These are phyloP conservation scores for Chelonus formosanus DNA, from an alignment of 2,888 invertebrate genomes.

Conservation along the genomic window DNA sequence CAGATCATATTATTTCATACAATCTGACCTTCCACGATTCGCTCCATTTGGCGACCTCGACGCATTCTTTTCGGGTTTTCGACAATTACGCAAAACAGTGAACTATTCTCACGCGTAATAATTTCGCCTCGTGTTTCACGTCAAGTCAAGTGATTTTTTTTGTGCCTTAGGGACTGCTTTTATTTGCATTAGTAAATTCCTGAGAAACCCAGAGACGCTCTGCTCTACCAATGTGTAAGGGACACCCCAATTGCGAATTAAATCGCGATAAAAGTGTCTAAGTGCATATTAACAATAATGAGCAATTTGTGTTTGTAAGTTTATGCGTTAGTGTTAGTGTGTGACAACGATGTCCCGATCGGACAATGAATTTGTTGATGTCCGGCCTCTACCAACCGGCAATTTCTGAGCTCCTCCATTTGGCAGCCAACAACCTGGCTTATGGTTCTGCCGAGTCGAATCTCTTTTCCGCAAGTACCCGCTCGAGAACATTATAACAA, in stretches of 20 bases:
- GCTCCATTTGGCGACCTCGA: background rate
- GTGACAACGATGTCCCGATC: background rate
- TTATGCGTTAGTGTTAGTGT: background rate
- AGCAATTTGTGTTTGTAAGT: background rate
- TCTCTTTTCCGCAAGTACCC: constrained; percentile 44
- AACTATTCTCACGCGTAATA: too few relatives aligned
- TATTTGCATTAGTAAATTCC: too few relatives aligned
- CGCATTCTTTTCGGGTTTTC: background rate
- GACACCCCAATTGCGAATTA: background rate
- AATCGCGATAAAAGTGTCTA: background rate
- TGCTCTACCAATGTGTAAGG: too few relatives aligned
- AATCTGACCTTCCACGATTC: too few relatives aligned
- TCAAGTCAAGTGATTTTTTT: too few relatives aligned
- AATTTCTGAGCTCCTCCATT: constrained; percentile 42
- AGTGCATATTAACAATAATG: background rate
- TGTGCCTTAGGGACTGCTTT: too few relatives aligned
- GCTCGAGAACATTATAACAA: constrained; percentile 31
- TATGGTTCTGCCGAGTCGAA: constrained; percentile 52
- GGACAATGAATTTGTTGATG: background rate
- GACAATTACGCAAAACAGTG: too few relatives aligned
- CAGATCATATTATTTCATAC: too few relatives aligned
- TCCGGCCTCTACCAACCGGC: background rate
- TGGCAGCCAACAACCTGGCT: constrained; percentile 45
- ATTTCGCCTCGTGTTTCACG: too few relatives aligned
- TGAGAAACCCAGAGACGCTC: too few relatives aligned